phyloP scores from a whole-genome alignment of 2,888 invertebrate genomes.

The Sminthurides aquaticus region DNA sequence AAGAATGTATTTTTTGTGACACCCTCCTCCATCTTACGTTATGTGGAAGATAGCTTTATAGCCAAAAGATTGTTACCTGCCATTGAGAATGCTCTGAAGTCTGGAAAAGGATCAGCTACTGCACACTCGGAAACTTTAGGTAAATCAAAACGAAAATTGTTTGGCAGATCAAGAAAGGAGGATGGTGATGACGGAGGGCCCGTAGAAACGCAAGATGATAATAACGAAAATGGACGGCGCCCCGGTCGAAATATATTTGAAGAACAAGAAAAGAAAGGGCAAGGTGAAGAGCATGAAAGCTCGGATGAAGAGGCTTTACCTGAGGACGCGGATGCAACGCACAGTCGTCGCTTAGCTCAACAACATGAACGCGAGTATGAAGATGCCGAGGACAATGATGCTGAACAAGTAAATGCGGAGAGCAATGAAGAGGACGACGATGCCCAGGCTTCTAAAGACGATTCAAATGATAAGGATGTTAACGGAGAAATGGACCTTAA shows the following conservation, averaged over 20 bases:
- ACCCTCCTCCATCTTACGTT: constrained; percentile 61
- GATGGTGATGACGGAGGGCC: constrained; percentile 29
- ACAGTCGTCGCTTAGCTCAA: constrained; percentile 47
- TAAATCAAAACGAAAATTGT: constrained; percentile 3
- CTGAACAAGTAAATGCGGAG: constrained; percentile 42
- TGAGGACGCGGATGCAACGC: constrained; percentile 51
- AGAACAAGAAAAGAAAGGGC: constrained; percentile 35
- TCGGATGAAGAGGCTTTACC: constrained; percentile 57
- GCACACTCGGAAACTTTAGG: constrained; percentile 3
- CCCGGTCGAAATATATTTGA: constrained; percentile 23
- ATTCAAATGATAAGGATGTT: constrained; percentile 46
- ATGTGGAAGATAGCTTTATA: constrained; percentile 67
- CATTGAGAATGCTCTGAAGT: constrained; percentile 56
- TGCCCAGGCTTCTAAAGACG: constrained; percentile 46
- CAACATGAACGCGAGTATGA: constrained; percentile 60
- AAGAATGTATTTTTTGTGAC: constrained; percentile 63
- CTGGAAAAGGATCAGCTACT: constrained; percentile 50
- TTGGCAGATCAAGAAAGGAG: constrained; percentile 11
- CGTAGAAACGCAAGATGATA: constrained; percentile 39
- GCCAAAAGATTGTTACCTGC: constrained; percentile 56
- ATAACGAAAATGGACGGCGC: constrained; percentile 16
- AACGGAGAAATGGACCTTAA: constrained; percentile 4
- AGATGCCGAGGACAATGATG: constrained; percentile 51
- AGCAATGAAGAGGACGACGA: constrained; percentile 42
- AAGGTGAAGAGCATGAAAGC: constrained; percentile 51